These are phyloP conservation scores for Gyrodactylus salaris DNA, from an alignment of 1,140 invertebrate genomes.

Conservation along the genomic window DNA sequence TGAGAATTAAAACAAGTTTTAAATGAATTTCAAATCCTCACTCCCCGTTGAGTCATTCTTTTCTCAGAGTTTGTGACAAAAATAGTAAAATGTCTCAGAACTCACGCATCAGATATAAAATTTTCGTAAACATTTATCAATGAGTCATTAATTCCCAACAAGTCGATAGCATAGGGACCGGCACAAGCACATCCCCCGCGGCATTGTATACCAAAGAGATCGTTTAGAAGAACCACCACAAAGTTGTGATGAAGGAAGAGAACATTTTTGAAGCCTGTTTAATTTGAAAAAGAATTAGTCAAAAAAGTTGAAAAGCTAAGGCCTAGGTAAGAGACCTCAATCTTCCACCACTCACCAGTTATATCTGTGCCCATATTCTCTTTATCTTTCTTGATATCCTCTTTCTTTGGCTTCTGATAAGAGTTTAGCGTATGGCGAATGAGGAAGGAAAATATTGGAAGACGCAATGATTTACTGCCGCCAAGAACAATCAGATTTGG, in stretches of 20 bases:
- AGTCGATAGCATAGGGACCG: conserved; percentile 33
- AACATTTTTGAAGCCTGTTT: conserved; percentile 15
- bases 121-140: background rate
- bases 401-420: too few relatives aligned
- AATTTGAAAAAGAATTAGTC: conserved; percentile 12
- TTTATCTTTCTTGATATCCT: conserved; percentile 12
- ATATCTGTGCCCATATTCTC: background rate
- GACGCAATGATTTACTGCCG: conserved; percentile 28
- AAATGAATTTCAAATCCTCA: too few relatives aligned
- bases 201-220: conserved; percentile 59
- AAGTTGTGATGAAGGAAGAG: conserved; percentile 58
- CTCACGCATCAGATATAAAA: background rate
- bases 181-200: conserved; percentile 48
- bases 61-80: too few relatives aligned
- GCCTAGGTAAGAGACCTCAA: background rate
- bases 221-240: conserved; percentile 47
- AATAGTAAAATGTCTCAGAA: too few relatives aligned
- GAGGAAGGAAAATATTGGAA: conserved; percentile 52
- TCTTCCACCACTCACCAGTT: background rate
- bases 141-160: background rate
- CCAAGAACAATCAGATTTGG: conserved; percentile 44
- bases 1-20: too few relatives aligned
- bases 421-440: too few relatives aligned
- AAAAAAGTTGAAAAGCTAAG: conserved; percentile 22
- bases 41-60: too few relatives aligned